Conservation (phyloP, 2,113 vertebrate species). For the Tyto alba region DNA sequence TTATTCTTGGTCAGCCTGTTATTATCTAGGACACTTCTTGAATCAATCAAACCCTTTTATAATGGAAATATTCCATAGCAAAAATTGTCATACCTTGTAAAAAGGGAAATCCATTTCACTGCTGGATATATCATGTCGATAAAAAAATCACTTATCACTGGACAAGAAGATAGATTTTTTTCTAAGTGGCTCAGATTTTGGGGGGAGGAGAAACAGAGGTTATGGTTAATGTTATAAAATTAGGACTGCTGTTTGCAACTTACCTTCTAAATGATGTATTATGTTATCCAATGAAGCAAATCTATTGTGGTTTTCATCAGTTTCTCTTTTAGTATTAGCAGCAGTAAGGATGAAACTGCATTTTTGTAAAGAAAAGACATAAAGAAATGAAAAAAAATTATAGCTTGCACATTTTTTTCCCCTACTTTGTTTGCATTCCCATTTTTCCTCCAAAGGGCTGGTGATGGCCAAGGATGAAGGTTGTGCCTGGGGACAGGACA, state of each 20-base stretch:
- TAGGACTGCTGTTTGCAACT: constrained; percentile 46
- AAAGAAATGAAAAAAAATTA: background rate
- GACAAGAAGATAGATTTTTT: constrained; percentile 30
- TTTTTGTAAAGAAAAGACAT: background rate
- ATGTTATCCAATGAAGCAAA: background rate
- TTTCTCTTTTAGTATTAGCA: background rate
- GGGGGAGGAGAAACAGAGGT: constrained; percentile 12
- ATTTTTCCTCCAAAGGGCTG: background rate
- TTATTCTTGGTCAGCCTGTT: background rate
- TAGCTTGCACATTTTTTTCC: background rate
- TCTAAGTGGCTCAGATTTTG: background rate
- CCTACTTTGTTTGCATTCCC: background rate
- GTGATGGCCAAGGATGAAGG: background rate
- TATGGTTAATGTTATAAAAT: constrained; percentile 40
- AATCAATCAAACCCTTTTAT: constrained; percentile 4
- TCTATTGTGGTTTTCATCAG: constrained; percentile 46
- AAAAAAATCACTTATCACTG: constrained; percentile 35
- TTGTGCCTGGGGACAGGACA: background rate
- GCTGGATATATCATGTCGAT: background rate
- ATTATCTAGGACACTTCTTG: background rate
- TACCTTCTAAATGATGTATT: constrained; percentile 43
- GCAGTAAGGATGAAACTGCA: background rate
- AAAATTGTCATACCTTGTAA: constrained; percentile 31
- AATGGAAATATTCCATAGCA: constrained; percentile 1
- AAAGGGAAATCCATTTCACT: constrained; percentile 35